A percentile compares a stretch with the other conserved stretches of the same genome.
Conservation (phyloP, 37 sponge, comb jelly and placozoan species). For the Bolinopsis microptera region DNA sequence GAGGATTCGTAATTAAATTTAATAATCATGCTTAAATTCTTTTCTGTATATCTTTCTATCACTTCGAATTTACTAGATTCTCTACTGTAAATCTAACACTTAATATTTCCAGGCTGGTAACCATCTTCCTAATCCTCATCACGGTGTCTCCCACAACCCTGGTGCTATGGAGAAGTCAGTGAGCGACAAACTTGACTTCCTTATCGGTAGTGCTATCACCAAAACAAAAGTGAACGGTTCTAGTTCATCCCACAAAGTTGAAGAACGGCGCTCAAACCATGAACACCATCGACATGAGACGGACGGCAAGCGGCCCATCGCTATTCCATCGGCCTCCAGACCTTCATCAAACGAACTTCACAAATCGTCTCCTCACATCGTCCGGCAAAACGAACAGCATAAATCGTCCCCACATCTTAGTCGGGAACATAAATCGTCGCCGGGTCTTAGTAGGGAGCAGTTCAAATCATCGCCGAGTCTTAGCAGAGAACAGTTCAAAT, state of each 20-base stretch:
- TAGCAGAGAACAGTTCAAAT: neutral
- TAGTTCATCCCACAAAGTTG: neutral
- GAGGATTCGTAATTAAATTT: no score
- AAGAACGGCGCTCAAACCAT: neutral
- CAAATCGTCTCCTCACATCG: neutral
- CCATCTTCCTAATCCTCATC: neutral
- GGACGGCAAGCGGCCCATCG: neutral
- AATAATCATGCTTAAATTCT: no score
- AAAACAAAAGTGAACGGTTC: slow-evolving; percentile 34
- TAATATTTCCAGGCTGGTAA: neutral
- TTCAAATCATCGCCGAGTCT: slow-evolving; percentile 1
- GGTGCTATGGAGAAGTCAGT: slow-evolving; percentile 54
- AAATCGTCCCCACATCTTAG: neutral
- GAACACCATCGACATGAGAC: neutral
- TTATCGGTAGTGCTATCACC: neutral
- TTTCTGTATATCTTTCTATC: no score
- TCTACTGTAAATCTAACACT: no score
- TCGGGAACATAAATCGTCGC: slow-evolving; percentile 29
- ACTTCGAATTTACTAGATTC: no score
- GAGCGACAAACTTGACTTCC: slow-evolving; percentile 45
- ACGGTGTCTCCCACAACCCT: neutral
- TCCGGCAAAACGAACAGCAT: neutral
- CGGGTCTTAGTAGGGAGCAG: neutral
- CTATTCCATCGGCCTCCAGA: neutral
- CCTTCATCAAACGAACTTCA: neutral